phyloP scores from a whole-genome alignment of 1,140 invertebrate species.

The Drosophila equinoxialis region DNA sequence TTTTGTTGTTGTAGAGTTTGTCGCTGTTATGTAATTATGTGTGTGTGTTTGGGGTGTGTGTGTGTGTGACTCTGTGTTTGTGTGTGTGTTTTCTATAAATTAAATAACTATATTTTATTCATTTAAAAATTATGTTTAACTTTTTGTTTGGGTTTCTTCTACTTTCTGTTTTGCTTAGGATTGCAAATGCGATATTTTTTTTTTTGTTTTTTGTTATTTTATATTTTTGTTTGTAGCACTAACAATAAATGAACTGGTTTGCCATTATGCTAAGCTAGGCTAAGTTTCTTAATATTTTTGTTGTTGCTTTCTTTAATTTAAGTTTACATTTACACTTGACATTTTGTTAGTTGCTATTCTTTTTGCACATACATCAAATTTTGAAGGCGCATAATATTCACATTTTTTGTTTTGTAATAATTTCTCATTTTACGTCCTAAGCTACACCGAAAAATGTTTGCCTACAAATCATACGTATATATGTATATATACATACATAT shows the following conservation, averaged over 20 bases:
- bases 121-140: constrained; percentile 81
- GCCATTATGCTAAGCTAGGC: constrained; percentile 60
- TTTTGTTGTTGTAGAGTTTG: constrained; percentile 72
- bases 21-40: constrained; percentile 56
- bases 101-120: constrained; percentile 71
- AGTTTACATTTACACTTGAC: constrained; percentile 58
- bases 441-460: constrained; percentile 49
- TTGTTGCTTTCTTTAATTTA: constrained; percentile 44
- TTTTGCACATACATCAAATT: constrained; percentile 61
- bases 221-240: constrained; percentile 43
- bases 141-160: constrained; percentile 73
- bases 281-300: constrained; percentile 39
- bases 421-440: constrained; percentile 55
- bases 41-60: constrained; percentile 24
- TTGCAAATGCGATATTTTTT: constrained; percentile 63
- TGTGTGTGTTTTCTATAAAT: constrained; percentile 50
- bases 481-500: constrained; percentile 20
- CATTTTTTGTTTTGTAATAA: constrained; percentile 56
- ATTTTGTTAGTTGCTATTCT: constrained; percentile 6
- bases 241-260: constrained; percentile 72
- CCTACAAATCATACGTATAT: constrained; percentile 50
- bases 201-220: constrained; percentile 21
- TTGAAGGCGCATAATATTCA: constrained; percentile 83
- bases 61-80: constrained; percentile 17
- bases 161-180: constrained; percentile 56